These are phyloP conservation scores for Erebia palarica DNA, from an alignment of 2,888 invertebrate genomes.

Conservation along the genomic window DNA sequence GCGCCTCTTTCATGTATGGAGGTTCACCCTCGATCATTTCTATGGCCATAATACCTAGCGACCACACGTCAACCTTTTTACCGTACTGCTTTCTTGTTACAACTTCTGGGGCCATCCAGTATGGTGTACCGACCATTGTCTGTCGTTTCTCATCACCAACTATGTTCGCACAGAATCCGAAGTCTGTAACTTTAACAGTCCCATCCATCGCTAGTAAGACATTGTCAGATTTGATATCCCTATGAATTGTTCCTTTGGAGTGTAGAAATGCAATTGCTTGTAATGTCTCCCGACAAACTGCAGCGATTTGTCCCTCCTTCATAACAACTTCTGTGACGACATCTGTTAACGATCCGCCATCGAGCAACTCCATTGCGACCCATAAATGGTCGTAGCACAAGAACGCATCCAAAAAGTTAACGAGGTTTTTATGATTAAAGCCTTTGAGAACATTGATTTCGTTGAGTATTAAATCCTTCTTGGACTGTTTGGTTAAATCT, in stretches of 20 bases:
- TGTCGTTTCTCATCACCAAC: constrained; percentile 96
- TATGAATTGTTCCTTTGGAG: constrained; percentile 93
- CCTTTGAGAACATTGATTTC: constrained; percentile 96
- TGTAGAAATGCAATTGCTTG: constrained; percentile 95
- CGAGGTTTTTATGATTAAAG: constrained; percentile 96
- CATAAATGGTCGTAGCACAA: constrained; percentile 95
- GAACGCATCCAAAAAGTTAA: constrained; percentile 97
- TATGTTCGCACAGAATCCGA: constrained; percentile 99
- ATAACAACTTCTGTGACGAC: constrained; percentile 98
- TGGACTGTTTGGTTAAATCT: constrained; percentile 95
- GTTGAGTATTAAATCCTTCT: constrained; percentile 97
- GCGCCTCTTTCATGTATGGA: constrained; percentile 97
- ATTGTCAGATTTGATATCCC: constrained; percentile 99
- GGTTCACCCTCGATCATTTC: constrained; percentile 97
- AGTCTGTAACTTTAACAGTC: constrained; percentile 95
- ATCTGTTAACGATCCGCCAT: constrained; percentile 97
- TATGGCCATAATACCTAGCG: constrained; percentile 98
- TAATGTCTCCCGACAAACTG: constrained; percentile 93
- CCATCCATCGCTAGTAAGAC: constrained; percentile 96
- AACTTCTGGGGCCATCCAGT: constrained; percentile 99
- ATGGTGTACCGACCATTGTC: constrained; percentile 99
- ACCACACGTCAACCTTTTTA: constrained; percentile 97
- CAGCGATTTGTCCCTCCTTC: constrained; percentile 98
- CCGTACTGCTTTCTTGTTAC: constrained; percentile 96
- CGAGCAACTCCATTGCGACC: constrained; percentile 98